Evolutionary conservation across 2,113 vertebrate genomes (phyloP).

Genomic region (Isichthys henryi): DNA sequence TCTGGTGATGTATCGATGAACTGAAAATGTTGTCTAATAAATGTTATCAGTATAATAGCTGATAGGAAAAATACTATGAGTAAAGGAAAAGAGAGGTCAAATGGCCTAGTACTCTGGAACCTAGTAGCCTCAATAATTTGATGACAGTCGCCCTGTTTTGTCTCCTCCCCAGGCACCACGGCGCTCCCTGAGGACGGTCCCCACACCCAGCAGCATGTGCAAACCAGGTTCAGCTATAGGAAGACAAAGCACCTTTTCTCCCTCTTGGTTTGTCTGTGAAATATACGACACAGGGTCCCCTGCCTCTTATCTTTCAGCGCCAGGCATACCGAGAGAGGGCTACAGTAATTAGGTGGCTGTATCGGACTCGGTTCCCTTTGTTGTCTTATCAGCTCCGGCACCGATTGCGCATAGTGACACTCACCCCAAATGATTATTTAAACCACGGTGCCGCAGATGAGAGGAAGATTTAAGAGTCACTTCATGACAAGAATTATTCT

Average conservation of each 20-base stretch:
- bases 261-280: background rate
- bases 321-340: conserved; percentile 23
- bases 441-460: conserved; percentile 30
- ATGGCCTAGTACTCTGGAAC: background rate
- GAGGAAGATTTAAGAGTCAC: conserved; percentile 16
- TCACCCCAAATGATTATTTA: conserved; percentile 27
- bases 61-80: background rate
- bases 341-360: conserved; percentile 17
- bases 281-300: background rate
- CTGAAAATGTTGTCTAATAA: background rate
- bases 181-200: background rate
- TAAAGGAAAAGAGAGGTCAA: background rate
- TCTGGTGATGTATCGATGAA: background rate
- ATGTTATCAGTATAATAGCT: background rate
- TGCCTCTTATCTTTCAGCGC: conserved; percentile 25
- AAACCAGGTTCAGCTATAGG: background rate
- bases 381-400: conserved; percentile 38
- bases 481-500: conserved; percentile 10
- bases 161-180: background rate
- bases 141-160: background rate
- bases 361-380: conserved; percentile 35
- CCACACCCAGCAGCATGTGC: too few relatives aligned
- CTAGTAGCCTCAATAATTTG: background rate
- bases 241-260: conserved; percentile 17
- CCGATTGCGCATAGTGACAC: conserved; percentile 34